Evolutionary conservation across 2,797 vertebrate species (phyloP).

Genomic region (Bufotes viridis): DNA sequence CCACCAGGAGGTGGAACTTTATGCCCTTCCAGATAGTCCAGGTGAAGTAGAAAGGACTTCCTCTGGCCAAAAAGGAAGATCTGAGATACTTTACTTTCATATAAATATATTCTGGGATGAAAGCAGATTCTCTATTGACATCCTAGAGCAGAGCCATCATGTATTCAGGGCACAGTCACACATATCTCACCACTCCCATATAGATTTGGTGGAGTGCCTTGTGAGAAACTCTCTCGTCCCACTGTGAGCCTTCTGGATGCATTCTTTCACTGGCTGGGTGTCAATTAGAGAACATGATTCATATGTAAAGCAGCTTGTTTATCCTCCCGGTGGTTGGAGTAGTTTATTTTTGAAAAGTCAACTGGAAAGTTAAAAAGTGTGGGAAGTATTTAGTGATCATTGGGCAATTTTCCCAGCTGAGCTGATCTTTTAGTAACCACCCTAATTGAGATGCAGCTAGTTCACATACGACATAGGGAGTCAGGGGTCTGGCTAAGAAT

Average conservation of each 20-base stretch:
- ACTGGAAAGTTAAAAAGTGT: conserved; percentile 28
- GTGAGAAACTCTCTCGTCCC: conserved; percentile 17
- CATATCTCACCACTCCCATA: neutral
- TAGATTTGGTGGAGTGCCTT: conserved; percentile 10
- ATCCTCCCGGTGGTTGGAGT: conserved; percentile 2
- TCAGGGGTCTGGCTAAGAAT: neutral
- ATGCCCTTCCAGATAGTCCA: neutral
- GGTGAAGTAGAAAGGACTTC: neutral
- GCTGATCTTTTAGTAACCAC: conserved; percentile 5
- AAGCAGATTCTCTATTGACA: neutral
- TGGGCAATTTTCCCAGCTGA: conserved; percentile 21
- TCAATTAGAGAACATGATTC: conserved; percentile 12
- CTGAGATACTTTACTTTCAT: neutral
- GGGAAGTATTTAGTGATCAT: conserved; percentile 16
- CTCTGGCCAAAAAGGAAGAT: neutral
- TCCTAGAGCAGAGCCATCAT: neutral
- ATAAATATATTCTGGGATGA: neutral
- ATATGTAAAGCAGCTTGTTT: conserved; percentile 32
- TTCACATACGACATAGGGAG: neutral
- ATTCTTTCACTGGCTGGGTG: conserved; percentile 16
- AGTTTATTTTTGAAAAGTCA: conserved; percentile 33
- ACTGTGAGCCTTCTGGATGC: conserved; percentile 19
- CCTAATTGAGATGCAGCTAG: neutral
- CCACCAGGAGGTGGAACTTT: neutral
- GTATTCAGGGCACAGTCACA: conserved; percentile 4